Conservation (phyloP, 2,113 vertebrate genomes). For the Cranoglanis bouderius region DNA sequence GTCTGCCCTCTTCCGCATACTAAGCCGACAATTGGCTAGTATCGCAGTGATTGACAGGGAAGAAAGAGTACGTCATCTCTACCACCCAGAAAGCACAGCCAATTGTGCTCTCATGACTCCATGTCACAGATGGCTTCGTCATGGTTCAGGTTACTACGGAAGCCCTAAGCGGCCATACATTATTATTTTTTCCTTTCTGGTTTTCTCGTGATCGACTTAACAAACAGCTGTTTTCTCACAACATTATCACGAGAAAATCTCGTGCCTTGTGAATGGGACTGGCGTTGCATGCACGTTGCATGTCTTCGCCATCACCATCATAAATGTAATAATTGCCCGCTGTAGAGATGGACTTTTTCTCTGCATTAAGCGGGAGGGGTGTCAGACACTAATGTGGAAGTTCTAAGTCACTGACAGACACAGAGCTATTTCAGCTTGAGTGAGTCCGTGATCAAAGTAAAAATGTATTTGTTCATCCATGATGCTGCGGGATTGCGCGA, state of each 20-base stretch:
- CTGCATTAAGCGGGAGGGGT: not conserved
- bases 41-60: not conserved
- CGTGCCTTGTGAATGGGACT: too few relatives aligned
- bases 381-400: not conserved
- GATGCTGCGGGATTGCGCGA: not conserved
- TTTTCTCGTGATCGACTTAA: too few relatives aligned
- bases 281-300: too few relatives aligned
- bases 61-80: not conserved
- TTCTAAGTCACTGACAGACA: not conserved
- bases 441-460: not conserved
- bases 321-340: too few relatives aligned
- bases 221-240: too few relatives aligned
- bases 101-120: not conserved
- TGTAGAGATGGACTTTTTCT: too few relatives aligned
- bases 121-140: too few relatives aligned
- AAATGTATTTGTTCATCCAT: not conserved
- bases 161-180: too few relatives aligned
- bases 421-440: not conserved
- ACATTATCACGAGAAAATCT: too few relatives aligned
- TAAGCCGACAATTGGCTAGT: not conserved
- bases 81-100: not conserved
- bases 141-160: too few relatives aligned
- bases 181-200: too few relatives aligned
- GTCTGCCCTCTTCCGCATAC: not conserved
- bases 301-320: too few relatives aligned